These are phyloP conservation scores for Drosophila paulistorum DNA, from an alignment of 1,140 invertebrate species.

Conservation along the genomic window DNA sequence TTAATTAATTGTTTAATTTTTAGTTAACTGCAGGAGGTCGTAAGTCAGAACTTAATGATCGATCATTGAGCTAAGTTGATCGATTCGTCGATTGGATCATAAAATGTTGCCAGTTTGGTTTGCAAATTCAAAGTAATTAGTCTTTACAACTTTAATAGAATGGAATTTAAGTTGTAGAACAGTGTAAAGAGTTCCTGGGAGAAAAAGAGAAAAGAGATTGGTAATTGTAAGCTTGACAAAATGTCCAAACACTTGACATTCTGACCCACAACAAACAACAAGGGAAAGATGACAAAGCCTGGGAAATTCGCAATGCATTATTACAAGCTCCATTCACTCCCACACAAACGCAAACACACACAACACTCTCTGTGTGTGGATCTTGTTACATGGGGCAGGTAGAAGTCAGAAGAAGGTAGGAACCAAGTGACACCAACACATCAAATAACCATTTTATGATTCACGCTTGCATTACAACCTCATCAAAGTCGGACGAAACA, in stretches of 20 bases:
- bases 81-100: constrained; percentile 31
- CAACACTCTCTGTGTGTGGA: not conserved
- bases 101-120: constrained; percentile 38
- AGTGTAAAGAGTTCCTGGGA: not conserved
- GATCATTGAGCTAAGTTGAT: constrained; percentile 18
- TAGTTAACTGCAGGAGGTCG: constrained; percentile 61
- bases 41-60: not conserved
- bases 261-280: constrained; percentile 37
- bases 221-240: constrained; percentile 18
- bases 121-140: constrained; percentile 64
- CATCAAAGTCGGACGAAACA: constrained; percentile 54
- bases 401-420: constrained; percentile 12
- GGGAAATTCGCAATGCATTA: constrained; percentile 53
- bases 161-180: constrained; percentile 5
- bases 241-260: constrained; percentile 32
- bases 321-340: constrained; percentile 41
- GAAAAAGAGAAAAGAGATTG: not conserved
- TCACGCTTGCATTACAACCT: constrained; percentile 76
- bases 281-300: constrained; percentile 26
- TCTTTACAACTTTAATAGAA: constrained; percentile 53
- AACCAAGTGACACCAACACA: constrained; percentile 56
- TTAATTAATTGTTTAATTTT: constrained; percentile 54
- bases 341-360: constrained; percentile 30
- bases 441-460: constrained; percentile 71
- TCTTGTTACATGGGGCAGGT: not conserved